Evolutionary conservation across 2,113 vertebrate genomes (phyloP).

Genomic region (Coregonus clupeaformis): DNA sequence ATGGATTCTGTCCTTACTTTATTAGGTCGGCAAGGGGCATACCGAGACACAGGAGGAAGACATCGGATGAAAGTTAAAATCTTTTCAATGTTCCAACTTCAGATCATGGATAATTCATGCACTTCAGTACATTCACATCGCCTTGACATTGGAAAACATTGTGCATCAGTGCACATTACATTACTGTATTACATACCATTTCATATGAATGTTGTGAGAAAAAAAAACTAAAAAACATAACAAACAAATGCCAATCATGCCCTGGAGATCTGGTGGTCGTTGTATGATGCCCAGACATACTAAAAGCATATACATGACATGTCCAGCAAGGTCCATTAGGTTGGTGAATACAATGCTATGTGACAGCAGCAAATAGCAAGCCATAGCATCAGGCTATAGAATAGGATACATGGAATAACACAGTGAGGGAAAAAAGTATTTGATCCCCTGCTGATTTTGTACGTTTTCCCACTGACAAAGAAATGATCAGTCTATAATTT

Average conservation of each 20-base stretch:
- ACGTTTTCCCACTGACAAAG: too few relatives aligned
- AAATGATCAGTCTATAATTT: too few relatives aligned
- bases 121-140: slow-evolving; percentile 61
- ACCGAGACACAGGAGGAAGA: slow-evolving; percentile 15
- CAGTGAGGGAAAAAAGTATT: too few relatives aligned
- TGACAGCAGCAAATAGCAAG: background rate
- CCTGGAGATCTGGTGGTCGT: too few relatives aligned
- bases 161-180: too few relatives aligned
- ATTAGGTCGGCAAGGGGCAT: slow-evolving; percentile 33
- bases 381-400: background rate
- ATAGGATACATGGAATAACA: background rate
- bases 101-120: slow-evolving; percentile 60
- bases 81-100: slow-evolving; percentile 65
- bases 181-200: slow-evolving; percentile 43
- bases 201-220: slow-evolving; percentile 18
- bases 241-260: too few relatives aligned
- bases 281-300: too few relatives aligned
- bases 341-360: background rate
- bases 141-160: slow-evolving; percentile 57
- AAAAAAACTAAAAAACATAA: background rate
- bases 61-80: slow-evolving; percentile 62
- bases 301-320: too few relatives aligned
- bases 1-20: slow-evolving; percentile 25
- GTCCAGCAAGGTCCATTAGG: background rate
- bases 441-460: too few relatives aligned